These are phyloP conservation scores for Actinostola sp. DNA, from an alignment of 92 coral and sea anemone species.

Conservation along the genomic window DNA sequence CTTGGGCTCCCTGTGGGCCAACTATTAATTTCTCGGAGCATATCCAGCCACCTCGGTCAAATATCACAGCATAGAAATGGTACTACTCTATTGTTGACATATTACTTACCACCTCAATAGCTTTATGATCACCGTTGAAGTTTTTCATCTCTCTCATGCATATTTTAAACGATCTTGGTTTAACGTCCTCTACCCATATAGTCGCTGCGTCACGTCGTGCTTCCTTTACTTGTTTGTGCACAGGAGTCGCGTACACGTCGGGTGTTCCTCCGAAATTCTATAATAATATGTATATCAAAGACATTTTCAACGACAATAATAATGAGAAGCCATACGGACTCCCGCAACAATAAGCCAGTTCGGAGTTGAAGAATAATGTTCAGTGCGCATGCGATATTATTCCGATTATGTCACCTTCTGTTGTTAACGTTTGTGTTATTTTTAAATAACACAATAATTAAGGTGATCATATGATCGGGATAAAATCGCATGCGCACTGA, in stretches of 20 bases:
- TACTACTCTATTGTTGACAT: neutral
- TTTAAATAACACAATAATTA: no score
- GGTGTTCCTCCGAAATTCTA: slow-evolving; percentile 51
- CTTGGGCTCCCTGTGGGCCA: no score
- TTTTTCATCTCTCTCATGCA: slow-evolving; percentile 66
- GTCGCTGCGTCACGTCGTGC: slow-evolving; percentile 49
- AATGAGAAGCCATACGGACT: neutral
- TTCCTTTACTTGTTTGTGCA: slow-evolving; percentile 29
- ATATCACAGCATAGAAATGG: neutral
- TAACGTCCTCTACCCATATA: slow-evolving; percentile 61
- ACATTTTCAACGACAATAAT: neutral
- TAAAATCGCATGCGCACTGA: no score
- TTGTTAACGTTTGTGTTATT: no score
- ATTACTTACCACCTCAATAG: slow-evolving; percentile 45
- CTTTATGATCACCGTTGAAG: slow-evolving; percentile 50
- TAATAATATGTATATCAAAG: neutral
- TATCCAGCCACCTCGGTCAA: no score
- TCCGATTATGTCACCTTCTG: no score
- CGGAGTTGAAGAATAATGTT: no score
- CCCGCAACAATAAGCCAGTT: neutral
- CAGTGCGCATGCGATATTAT: no score
- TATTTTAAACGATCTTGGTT: slow-evolving; percentile 33
- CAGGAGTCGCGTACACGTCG: slow-evolving; percentile 55
- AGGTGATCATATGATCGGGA: no score
- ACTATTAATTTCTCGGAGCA: no score